Conservation (phyloP, 2,797 vertebrate genomes). For the Anguilla pacifica region DNA sequence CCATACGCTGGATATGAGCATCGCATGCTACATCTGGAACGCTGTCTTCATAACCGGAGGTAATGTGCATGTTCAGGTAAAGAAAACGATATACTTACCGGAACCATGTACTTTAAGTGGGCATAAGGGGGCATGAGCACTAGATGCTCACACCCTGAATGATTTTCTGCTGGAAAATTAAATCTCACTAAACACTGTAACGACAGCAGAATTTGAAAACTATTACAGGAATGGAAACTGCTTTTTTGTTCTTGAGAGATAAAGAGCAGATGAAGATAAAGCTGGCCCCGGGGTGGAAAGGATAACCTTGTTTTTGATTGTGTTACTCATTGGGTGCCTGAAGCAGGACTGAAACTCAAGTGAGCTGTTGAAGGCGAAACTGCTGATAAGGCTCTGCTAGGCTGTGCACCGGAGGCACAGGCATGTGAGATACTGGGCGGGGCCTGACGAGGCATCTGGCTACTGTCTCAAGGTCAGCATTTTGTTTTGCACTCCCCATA, state of each 20-base stretch:
- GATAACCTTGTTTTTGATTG: not conserved
- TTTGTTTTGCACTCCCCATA: not conserved
- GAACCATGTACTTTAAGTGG: not conserved
- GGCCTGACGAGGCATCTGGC: not conserved
- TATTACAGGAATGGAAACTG: not conserved
- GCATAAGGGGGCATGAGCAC: not conserved
- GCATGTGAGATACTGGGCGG: not conserved
- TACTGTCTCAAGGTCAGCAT: not conserved
- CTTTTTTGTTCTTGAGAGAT: not conserved
- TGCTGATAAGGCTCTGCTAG: not conserved
- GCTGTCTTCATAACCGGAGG: not conserved
- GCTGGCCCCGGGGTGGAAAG: not conserved
- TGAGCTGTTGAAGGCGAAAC: not conserved
- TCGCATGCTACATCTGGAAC: not conserved
- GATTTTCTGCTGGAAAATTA: not conserved
- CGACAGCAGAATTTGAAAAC: not conserved
- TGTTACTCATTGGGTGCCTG: not conserved
- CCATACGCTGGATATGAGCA: not conserved
- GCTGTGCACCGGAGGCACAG: not conserved
- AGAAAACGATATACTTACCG: not conserved
- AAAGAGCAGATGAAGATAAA: not conserved
- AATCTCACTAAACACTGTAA: not conserved
- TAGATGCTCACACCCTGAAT: not conserved
- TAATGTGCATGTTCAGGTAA: not conserved
- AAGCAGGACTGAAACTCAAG: not conserved